phyloP scores from a whole-genome alignment of 1,140 invertebrate species.

The Rhopalosiphum padi region DNA sequence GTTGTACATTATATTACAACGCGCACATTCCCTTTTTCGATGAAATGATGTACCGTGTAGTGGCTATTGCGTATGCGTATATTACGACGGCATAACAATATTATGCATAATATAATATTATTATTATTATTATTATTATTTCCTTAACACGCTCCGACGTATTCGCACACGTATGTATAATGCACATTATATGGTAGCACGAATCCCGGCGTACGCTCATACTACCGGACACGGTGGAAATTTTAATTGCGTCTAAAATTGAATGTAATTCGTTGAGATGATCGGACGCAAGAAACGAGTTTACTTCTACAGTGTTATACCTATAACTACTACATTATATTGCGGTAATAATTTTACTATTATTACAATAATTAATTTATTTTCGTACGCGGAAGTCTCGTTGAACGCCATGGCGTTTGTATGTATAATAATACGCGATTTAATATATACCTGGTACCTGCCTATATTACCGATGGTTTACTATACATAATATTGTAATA shows the following conservation, averaged over 20 bases:
- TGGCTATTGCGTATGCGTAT: not conserved
- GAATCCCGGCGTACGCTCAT: not conserved
- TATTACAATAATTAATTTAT: not conserved
- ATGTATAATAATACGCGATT: not conserved
- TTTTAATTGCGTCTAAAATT: not conserved
- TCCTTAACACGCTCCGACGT: not conserved
- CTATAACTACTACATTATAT: not conserved
- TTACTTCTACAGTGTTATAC: not conserved
- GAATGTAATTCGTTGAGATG: not conserved
- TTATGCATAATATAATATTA: not conserved
- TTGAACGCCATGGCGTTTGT: not conserved
- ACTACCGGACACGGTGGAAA: not conserved
- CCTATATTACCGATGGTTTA: not conserved
- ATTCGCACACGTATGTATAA: not conserved
- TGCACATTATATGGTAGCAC: not conserved
- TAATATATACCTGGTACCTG: not conserved
- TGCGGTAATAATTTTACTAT: not conserved
- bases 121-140: not conserved
- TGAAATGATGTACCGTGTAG: not conserved
- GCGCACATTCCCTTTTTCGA: not conserved
- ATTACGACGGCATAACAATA: not conserved
- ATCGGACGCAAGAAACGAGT: not conserved
- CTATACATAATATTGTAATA: not conserved
- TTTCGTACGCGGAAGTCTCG: conserved; percentile 18
- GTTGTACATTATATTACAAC: not conserved